Evolutionary conservation across 2,113 vertebrate species (phyloP).

Genomic region (Callaeas wilsoni): DNA sequence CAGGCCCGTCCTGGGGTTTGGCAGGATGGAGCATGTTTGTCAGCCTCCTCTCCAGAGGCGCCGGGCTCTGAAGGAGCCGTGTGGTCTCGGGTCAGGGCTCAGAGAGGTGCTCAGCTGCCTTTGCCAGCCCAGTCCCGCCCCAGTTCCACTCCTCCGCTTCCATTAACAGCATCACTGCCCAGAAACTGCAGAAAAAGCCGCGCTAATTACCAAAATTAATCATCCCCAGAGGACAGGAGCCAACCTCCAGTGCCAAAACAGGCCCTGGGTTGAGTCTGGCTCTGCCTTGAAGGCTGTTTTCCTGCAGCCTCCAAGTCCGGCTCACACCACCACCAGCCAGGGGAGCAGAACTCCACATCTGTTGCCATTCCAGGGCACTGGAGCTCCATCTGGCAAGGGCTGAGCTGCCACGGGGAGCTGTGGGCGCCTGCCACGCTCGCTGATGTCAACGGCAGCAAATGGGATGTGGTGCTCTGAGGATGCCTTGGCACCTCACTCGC

Average conservation of each 20-base stretch:
- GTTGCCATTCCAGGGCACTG: fast-evolving
- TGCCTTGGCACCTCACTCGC: neutral
- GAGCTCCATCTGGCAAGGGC: neutral
- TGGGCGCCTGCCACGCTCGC: neutral
- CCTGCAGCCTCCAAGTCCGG: fast-evolving
- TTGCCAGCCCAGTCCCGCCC: fast-evolving
- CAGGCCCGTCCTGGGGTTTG: neutral
- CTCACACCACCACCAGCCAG: fast-evolving
- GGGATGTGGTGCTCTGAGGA: neutral
- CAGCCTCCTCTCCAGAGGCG: neutral
- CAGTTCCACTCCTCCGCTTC: neutral
- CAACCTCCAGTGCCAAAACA: neutral
- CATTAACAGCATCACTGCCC: neutral
- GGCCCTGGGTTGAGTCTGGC: neutral
- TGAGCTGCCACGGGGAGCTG: neutral
- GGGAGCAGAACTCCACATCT: neutral
- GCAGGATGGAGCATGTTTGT: neutral
- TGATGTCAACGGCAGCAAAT: neutral
- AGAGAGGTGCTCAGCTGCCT: neutral
- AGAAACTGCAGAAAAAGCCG: neutral
- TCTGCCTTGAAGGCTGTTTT: neutral
- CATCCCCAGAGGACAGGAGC: neutral
- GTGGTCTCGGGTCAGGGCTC: neutral
- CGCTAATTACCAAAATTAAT: neutral
- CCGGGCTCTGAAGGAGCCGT: neutral